These are phyloP conservation scores for Blastobasis adustella DNA, from an alignment of 2,888 invertebrate genomes.

Conservation along the genomic window DNA sequence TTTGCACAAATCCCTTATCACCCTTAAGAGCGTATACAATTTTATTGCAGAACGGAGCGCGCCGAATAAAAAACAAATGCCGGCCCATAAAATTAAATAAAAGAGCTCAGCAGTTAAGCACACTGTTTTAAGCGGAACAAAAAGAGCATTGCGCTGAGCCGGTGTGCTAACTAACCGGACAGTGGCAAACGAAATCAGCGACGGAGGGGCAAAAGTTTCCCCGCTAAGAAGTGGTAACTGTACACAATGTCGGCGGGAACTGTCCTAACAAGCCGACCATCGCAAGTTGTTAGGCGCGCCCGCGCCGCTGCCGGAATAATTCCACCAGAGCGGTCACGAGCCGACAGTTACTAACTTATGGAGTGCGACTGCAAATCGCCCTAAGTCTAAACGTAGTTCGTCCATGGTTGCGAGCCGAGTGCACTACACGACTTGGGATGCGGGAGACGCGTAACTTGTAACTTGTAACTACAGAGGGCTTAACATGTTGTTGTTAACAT, in stretches of 20 bases:
- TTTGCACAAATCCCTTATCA: too few relatives aligned
- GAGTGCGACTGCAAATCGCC: conserved; percentile 24
- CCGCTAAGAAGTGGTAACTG: conserved; percentile 60
- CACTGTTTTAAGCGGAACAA: too few relatives aligned
- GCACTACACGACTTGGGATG: too few relatives aligned
- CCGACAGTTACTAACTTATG: conserved; percentile 37
- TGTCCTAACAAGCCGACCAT: conserved; percentile 59
- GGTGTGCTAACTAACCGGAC: conserved; percentile 42
- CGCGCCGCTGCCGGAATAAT: conserved; percentile 40
- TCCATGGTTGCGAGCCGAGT: conserved; percentile 14
- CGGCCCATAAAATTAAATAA: too few relatives aligned
- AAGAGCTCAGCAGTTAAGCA: too few relatives aligned
- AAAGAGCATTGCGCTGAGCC: background rate
- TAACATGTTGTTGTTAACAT: too few relatives aligned
- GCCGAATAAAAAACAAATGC: too few relatives aligned
- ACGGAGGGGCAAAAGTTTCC: conserved; percentile 49
- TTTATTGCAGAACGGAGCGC: too few relatives aligned
- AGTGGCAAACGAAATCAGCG: conserved; percentile 63
- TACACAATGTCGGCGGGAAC: conserved; percentile 56
- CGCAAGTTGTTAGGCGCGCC: conserved; percentile 57
- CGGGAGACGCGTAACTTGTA: too few relatives aligned
- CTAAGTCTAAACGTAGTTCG: conserved; percentile 12
- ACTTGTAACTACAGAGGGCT: too few relatives aligned
- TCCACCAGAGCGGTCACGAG: conserved; percentile 46
- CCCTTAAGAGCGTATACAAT: too few relatives aligned